Conservation (phyloP, 2,797 vertebrate genomes). For the Malurus splendens region DNA sequence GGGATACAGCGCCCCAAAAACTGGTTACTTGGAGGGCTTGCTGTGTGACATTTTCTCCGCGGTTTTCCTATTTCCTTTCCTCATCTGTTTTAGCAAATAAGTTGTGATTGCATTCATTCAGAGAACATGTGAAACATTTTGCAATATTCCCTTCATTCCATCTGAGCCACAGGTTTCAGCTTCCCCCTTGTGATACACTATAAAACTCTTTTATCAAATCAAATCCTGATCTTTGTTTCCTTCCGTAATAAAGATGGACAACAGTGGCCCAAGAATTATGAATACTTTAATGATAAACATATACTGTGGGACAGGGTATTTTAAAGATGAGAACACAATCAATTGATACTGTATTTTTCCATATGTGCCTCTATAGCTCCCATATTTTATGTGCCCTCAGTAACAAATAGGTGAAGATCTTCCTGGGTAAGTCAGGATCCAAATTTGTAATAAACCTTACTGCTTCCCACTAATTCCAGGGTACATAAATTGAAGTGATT, state of each 20-base stretch:
- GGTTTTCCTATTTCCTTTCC: not conserved
- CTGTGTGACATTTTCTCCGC: not conserved
- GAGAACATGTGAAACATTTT: not conserved
- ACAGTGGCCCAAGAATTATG: not conserved
- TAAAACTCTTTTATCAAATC: not conserved
- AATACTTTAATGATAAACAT: not conserved
- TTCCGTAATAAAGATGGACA: not conserved
- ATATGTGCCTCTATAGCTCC: not conserved
- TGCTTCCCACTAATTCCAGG: not conserved
- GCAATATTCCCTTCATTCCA: not conserved
- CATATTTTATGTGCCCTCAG: not conserved
- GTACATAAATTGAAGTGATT: too few relatives aligned
- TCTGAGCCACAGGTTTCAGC: not conserved
- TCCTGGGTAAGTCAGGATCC: not conserved
- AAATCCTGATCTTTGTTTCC: not conserved
- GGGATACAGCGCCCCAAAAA: not conserved
- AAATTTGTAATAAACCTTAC: conserved; percentile 1
- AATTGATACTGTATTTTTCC: not conserved
- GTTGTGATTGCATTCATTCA: not conserved
- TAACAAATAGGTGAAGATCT: not conserved
- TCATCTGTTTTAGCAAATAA: not conserved
- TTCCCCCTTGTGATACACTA: not conserved
- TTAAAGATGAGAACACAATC: not conserved
- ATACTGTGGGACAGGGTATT: not conserved
- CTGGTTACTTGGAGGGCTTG: not conserved